These are phyloP conservation scores for Hirtodrosophila histrioides DNA, from an alignment of 2,888 invertebrate genomes.

Conservation along the genomic window DNA sequence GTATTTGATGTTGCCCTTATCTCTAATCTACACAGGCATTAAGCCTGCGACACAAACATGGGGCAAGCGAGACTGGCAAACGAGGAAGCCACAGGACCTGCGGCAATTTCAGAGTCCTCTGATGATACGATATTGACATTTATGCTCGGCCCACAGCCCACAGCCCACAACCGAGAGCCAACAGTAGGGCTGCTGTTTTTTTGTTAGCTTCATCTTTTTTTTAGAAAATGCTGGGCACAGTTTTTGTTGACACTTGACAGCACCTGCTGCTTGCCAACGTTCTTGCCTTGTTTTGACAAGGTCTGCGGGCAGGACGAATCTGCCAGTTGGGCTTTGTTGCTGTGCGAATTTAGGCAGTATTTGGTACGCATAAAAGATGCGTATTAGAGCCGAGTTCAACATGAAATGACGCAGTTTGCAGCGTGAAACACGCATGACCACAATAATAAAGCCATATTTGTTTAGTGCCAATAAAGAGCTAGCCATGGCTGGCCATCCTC, in stretches of 20 bases:
- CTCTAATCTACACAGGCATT: slow-evolving; percentile 76
- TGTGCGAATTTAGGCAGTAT: slow-evolving; percentile 16
- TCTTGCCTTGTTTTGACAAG: slow-evolving; percentile 46
- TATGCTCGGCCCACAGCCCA: slow-evolving; percentile 60
- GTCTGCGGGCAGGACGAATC: slow-evolving; percentile 16
- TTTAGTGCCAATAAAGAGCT: slow-evolving; percentile 55
- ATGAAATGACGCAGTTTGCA: slow-evolving; percentile 52
- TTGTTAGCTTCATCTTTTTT: slow-evolving; percentile 45
- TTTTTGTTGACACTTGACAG: slow-evolving; percentile 70
- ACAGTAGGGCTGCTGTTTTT: slow-evolving; percentile 19
- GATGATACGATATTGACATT: slow-evolving; percentile 69
- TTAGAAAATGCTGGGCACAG: slow-evolving; percentile 28
- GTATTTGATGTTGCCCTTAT: slow-evolving; percentile 69
- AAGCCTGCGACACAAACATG: slow-evolving; percentile 61
- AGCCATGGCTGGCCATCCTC: slow-evolving; percentile 16
- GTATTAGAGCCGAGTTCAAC: slow-evolving; percentile 25
- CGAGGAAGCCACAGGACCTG: slow-evolving; percentile 55
- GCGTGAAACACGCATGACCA: slow-evolving; percentile 43
- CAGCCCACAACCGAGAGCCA: slow-evolving; percentile 10
- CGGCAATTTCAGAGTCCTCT: slow-evolving; percentile 48
- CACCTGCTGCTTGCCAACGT: slow-evolving; percentile 58
- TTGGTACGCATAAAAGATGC: slow-evolving; percentile 28
- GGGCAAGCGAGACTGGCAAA: slow-evolving; percentile 33
- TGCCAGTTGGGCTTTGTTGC: slow-evolving; percentile 9
- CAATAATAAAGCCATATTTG: slow-evolving; percentile 56